Percentiles rank a stretch among this genome's conserved stretches.
phyloP scores from a whole-genome alignment of 2,888 invertebrate species.

The Hipparchia semele region DNA sequence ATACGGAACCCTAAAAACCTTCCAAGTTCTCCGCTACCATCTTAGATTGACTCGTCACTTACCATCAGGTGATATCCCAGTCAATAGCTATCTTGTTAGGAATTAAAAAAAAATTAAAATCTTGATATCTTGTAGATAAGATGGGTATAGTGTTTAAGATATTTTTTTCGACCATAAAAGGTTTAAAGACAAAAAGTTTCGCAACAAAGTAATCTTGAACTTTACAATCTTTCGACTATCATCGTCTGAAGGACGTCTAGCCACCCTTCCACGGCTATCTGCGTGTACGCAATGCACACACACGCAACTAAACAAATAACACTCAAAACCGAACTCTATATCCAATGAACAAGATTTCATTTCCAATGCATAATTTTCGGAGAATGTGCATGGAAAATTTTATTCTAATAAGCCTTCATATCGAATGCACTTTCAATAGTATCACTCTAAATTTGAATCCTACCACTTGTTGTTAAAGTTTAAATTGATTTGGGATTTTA shows the following conservation, averaged over 20 bases:
- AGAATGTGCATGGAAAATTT: conserved; percentile 34
- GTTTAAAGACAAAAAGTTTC: neutral
- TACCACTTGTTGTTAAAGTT: neutral
- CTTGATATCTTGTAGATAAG: too few species aligned
- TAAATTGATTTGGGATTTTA: conserved; percentile 21
- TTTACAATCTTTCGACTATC: neutral
- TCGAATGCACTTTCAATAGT: conserved; percentile 36
- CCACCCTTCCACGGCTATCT: conserved; percentile 57
- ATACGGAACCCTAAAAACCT: too few species aligned
- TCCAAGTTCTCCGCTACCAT: too few species aligned
- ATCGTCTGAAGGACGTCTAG: conserved; percentile 70
- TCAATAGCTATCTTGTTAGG: too few species aligned
- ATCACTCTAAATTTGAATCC: conserved; percentile 12
- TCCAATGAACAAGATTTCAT: conserved; percentile 19
- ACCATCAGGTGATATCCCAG: too few species aligned
- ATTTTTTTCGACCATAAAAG: too few species aligned
- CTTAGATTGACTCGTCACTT: too few species aligned
- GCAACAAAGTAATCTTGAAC: neutral
- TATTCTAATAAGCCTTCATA: conserved; percentile 38
- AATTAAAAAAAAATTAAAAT: too few species aligned
- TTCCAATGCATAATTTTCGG: conserved; percentile 15
- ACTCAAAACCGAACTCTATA: conserved; percentile 30
- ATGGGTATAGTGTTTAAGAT: too few species aligned
- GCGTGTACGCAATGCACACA: conserved; percentile 51
- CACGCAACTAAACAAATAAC: neutral